phyloP scores from a whole-genome alignment of 2,888 invertebrate genomes.

The Drosophila lutescens region DNA sequence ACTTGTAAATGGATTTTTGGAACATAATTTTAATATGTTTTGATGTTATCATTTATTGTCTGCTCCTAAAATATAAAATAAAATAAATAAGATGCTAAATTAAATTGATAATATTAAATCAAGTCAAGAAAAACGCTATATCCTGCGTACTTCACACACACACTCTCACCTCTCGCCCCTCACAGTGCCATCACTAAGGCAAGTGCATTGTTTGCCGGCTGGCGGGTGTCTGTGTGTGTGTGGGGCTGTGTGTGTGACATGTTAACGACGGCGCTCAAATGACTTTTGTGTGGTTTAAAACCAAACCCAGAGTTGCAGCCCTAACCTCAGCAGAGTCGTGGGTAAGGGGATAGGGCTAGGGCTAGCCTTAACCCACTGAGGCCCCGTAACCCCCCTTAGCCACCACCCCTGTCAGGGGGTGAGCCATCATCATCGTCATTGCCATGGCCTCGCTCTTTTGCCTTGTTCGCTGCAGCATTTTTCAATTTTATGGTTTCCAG shows the following conservation, averaged over 20 bases:
- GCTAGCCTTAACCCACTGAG: background rate
- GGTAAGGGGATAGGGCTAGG: background rate
- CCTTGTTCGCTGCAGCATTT: slow-evolving; percentile 65
- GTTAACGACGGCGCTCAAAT: slow-evolving; percentile 80
- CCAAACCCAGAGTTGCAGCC: slow-evolving; percentile 46
- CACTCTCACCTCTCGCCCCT: background rate
- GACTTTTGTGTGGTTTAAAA: slow-evolving; percentile 81
- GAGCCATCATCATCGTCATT: slow-evolving; percentile 38
- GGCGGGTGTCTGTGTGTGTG: slow-evolving; percentile 16
- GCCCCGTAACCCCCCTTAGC: background rate
- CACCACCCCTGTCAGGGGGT: background rate
- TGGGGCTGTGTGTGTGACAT: slow-evolving; percentile 63
- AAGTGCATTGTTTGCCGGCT: slow-evolving; percentile 36
- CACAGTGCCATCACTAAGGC: slow-evolving; percentile 24
- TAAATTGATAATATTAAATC: too few relatives aligned
- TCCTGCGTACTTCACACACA: background rate
- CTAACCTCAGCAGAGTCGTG: slow-evolving; percentile 5
- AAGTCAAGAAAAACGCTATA: too few relatives aligned
- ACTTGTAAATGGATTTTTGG: too few relatives aligned
- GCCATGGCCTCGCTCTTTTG: slow-evolving; percentile 41
- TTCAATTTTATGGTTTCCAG: slow-evolving; percentile 83
- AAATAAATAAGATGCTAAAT: too few relatives aligned
- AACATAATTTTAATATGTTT: too few relatives aligned
- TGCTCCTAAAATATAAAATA: too few relatives aligned
- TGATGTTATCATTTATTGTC: too few relatives aligned